These are phyloP conservation scores for Mythimna pallens DNA, from an alignment of 2,888 invertebrate genomes.

Conservation along the genomic window DNA sequence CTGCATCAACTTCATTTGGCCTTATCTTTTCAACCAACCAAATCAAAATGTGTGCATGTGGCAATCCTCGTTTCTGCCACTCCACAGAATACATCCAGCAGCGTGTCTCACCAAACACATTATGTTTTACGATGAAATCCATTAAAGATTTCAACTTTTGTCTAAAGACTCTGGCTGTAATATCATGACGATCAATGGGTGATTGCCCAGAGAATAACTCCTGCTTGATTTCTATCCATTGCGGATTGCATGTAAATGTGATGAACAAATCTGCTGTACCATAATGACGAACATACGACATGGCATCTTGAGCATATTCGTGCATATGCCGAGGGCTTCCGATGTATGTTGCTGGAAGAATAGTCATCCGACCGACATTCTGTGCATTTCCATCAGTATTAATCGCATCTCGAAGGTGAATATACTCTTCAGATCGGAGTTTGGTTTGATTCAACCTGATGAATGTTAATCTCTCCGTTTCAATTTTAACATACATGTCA, in stretches of 20 bases:
- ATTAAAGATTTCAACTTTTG: background rate
- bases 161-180: background rate
- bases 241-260: constrained; percentile 65
- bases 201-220: background rate
- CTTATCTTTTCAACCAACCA: constrained; percentile 7
- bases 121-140: background rate
- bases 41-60: constrained; percentile 11
- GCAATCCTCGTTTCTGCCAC: constrained; percentile 22
- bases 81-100: constrained; percentile 15
- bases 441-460: background rate
- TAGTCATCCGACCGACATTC: constrained; percentile 65
- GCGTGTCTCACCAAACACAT: background rate
- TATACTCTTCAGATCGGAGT: no score
- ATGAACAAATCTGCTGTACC: constrained; percentile 67
- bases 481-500: constrained; percentile 6
- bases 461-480: constrained; percentile 3
- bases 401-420: constrained; percentile 58
- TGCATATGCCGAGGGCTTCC: constrained; percentile 64
- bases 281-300: constrained; percentile 72
- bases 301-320: constrained; percentile 66
- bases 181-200: background rate
- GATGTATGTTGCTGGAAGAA: constrained; percentile 67
- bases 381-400: constrained; percentile 63
- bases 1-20: constrained; percentile 3
- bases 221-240: constrained; percentile 58